Base-by-base conservation (phyloP, 2,888 invertebrate genomes). In the Tinea semifulvella region DNA sequence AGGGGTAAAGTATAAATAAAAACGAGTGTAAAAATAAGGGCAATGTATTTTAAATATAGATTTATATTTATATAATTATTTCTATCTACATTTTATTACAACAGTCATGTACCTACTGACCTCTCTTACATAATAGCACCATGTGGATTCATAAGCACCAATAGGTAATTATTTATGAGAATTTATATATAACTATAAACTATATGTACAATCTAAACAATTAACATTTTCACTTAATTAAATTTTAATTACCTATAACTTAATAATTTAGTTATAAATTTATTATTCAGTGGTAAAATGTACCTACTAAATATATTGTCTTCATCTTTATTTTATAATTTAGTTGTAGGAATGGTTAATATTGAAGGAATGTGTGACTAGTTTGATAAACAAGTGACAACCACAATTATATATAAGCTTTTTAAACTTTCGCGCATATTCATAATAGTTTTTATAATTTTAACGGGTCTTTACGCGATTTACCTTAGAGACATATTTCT, bases 41-140 rank as follows among this genome's bases (percentile, higher is more conserved):
- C 22, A 22, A 20, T 40, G n/a, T 40, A 17, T 40, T 40, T 11
- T 22, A n/a, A 22, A 14, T 22, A 40, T 17, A 22, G 4, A 22
- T 17, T 7, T 11, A 22, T 6, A n/a, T 19, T 17, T 6, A 17
- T 3, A 38, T 14, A 38, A 17, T 17, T 17, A 38, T 31, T 11
- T 38, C n/a, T 48, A 50, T 46, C 50, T 43, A 47, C 45, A 50
- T 43, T 46, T 31, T 46, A 48, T 49, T 48, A 53, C 48, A 51
- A 43, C 38, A 44, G 36, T 27, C 27, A 27, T 4, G n/a, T 42
- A 46, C n/a, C 8, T 13, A 36, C 36, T 17, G 18, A 36, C 36
- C 16, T 36, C 18, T 14, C 36, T 36, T 7, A 5, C 6, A 27
- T 43, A 46, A 47, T 45, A 72, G 72, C 73, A 73, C 71, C 73